These are phyloP conservation scores for Entelurus aequoreus DNA, from an alignment of 2,113 vertebrate species.

Conservation along the genomic window DNA sequence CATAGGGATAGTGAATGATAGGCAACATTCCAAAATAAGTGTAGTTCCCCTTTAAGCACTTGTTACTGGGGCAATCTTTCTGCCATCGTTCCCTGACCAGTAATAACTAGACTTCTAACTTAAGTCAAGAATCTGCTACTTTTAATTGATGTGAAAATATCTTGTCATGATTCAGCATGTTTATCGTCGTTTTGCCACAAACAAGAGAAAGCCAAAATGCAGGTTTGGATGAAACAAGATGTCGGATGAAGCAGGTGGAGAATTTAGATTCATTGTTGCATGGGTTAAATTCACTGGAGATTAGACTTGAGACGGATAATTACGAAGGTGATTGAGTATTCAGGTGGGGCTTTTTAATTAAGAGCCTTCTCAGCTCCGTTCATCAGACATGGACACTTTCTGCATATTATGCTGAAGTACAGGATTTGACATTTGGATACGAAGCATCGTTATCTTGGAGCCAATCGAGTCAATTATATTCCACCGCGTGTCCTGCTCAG, in stretches of 20 bases:
- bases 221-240: slow-evolving; percentile 4
- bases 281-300: slow-evolving; percentile 16
- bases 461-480: background rate
- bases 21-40: no score
- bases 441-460: background rate
- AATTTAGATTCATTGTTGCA: slow-evolving; percentile 1
- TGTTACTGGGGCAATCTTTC: slow-evolving; percentile 3
- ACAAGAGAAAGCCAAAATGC: background rate
- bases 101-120: slow-evolving; percentile 23
- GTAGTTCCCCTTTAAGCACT: background rate
- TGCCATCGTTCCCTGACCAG: slow-evolving; percentile 16
- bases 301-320: slow-evolving; percentile 33
- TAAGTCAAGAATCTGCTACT: slow-evolving; percentile 1
- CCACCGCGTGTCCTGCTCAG: no score
- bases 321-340: slow-evolving; percentile 27
- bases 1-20: no score
- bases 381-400: slow-evolving; percentile 1
- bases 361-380: slow-evolving; percentile 6
- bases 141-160: slow-evolving; percentile 3
- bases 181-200: background rate
- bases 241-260: slow-evolving; percentile 1
- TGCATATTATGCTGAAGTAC: background rate
- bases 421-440: slow-evolving; percentile 28
- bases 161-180: background rate
- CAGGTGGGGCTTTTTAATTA: slow-evolving; percentile 25